Evolutionary conservation across 2,113 vertebrate species (phyloP).

Genomic region (Catharus fuscescens): DNA sequence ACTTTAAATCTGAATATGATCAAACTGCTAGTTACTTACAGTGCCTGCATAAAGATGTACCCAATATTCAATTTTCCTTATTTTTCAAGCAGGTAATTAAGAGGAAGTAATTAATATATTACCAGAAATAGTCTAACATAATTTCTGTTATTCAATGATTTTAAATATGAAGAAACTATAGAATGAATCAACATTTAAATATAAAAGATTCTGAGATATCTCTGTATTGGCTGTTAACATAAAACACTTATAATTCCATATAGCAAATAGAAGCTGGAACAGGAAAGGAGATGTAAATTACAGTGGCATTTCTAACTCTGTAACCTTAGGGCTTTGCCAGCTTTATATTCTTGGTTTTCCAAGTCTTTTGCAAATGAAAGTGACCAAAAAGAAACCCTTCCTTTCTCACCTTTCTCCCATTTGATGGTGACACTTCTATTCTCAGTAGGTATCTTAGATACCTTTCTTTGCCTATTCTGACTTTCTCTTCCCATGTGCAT

Average conservation of each 20-base stretch:
- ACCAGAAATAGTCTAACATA: background rate
- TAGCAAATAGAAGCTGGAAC: background rate
- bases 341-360: background rate
- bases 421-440: background rate
- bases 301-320: background rate
- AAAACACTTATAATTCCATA: background rate
- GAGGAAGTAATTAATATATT: background rate
- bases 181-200: background rate
- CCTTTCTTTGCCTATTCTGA: background rate
- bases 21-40: background rate
- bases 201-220: background rate
- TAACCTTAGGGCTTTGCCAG: background rate
- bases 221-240: background rate
- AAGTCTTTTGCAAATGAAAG: background rate
- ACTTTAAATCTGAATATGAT: background rate
- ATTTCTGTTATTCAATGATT: background rate
- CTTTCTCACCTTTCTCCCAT: background rate
- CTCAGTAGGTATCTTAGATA: background rate
- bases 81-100: background rate
- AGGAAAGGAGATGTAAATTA: background rate
- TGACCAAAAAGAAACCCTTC: background rate
- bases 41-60: background rate
- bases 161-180: background rate
- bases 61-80: background rate
- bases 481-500: background rate